A percentile compares a stretch with the other conserved stretches of the same genome.
Evolutionary conservation across 2,888 invertebrate genomes (phyloP).

Genomic region (Mimumesa dahlbomi): DNA sequence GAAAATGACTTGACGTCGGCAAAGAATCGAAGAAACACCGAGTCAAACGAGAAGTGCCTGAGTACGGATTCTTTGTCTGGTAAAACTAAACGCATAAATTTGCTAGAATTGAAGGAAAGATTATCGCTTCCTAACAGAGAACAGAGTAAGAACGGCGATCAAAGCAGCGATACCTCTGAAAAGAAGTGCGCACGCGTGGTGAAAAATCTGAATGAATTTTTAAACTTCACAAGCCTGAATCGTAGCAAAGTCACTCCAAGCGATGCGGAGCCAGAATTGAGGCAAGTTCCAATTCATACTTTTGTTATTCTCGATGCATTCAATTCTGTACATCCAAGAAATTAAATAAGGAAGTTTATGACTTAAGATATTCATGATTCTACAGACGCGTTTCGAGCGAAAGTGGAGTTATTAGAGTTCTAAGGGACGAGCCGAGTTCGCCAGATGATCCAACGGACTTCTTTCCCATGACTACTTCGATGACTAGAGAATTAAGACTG

Average conservation of each 20-base stretch:
- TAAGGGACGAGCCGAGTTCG: constrained; percentile 80
- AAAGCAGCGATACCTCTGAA: constrained; percentile 63
- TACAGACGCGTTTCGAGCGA: constrained; percentile 72
- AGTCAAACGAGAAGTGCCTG: constrained; percentile 74
- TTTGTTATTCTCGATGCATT: neutral
- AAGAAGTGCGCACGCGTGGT: constrained; percentile 82
- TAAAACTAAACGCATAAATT: constrained; percentile 64
- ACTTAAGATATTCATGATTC: too few species aligned
- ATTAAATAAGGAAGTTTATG: too few species aligned
- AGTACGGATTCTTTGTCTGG: constrained; percentile 69
- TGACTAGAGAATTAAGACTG: constrained; percentile 90
- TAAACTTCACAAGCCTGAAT: constrained; percentile 87
- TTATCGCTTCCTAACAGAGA: constrained; percentile 48
- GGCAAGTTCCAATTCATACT: constrained; percentile 39
- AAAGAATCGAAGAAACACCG: constrained; percentile 71
- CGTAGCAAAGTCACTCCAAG: constrained; percentile 82
- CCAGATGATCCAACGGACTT: constrained; percentile 90
- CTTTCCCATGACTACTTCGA: constrained; percentile 93
- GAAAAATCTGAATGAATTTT: constrained; percentile 92
- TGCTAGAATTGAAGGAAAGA: constrained; percentile 65
- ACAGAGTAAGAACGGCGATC: constrained; percentile 59
- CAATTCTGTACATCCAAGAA: neutral
- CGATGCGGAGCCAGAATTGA: constrained; percentile 70
- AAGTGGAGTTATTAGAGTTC: constrained; percentile 69
- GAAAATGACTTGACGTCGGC: constrained; percentile 69